Evolutionary conservation across 2,797 vertebrate species (phyloP), one percentile per base, ranked within the genome.

Genomic region (Pelochelys cantorii): DNA sequence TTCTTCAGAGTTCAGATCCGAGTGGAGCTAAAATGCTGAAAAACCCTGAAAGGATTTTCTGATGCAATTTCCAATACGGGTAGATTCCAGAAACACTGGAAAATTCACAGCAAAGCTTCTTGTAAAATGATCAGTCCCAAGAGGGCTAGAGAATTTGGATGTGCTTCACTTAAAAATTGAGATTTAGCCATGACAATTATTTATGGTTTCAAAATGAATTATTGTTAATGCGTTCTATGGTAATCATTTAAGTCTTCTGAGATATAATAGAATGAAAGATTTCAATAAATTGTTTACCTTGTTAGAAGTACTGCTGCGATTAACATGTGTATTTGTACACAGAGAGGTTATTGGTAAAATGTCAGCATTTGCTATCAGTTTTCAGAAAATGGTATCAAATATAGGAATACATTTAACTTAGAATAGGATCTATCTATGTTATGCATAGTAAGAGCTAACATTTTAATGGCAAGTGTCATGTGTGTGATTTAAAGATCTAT

Each of bases 191-290:
- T 65, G 79, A 3, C 9, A 86, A 18, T 56, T 85, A n/a, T 77
- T 86, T 74, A 42, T 84, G 0, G 83, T 84, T 87, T 37, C 5
- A 60, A 54, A 54, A 11, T 84, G 23, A 56, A 48, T 48, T 48
- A 48, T 48, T 48, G 42, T 48, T 48, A 48, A 48, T 48, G 42
- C 7, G 8, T 48, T 48, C 42, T 48, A 48, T 52, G 57, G 48
- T 1, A 48, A 4, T 60, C 14, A 23, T 9, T 83, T 81, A 81
- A 2, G 15, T 75, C 0, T 89, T 86, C 65, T 15, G 2, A 79
- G 5, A 2, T 77, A 92, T 90, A 83, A 89, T n/a, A 34, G 80
- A 90, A 83, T 65, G 17, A 42, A 83, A 90, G 10, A 77, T 5
- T 10, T 5, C 7, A 10, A 59, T 11, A 79, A 37, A 75, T 5